A percentile compares a stretch with the other conserved stretches of the same genome.
Conservation (phyloP, 2,888 invertebrate species). For the Zootermopsis nevadensis region DNA sequence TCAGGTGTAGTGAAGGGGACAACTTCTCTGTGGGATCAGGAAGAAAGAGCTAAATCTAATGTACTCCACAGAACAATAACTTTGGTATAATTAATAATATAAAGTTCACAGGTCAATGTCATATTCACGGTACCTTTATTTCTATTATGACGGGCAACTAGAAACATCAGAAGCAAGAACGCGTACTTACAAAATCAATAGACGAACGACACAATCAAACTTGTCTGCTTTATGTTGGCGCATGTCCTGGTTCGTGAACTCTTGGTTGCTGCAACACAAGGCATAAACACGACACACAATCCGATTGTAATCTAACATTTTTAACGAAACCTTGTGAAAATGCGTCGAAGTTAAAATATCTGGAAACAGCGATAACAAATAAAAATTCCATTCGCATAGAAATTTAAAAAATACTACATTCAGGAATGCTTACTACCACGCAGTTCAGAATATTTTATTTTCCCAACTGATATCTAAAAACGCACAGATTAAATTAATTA, state of each 20-base stretch:
- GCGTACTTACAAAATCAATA: slow-evolving; percentile 30
- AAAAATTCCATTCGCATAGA: no score
- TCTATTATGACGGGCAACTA: slow-evolving; percentile 21
- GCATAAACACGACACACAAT: neutral
- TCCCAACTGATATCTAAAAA: no score
- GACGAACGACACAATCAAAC: slow-evolving; percentile 38
- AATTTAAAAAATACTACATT: no score
- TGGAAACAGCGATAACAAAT: no score
- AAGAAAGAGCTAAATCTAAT: no score
- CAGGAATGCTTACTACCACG: no score
- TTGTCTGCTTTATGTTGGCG: slow-evolving; percentile 16
- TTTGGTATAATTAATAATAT: neutral
- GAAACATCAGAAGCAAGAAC: neutral
- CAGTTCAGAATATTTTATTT: no score
- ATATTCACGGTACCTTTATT: slow-evolving; percentile 17
- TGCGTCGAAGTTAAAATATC: no score
- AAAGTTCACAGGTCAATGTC: slow-evolving; percentile 31
- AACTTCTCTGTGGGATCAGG: no score
- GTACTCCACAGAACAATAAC: no score
- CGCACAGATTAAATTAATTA: no score
- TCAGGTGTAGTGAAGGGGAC: no score
- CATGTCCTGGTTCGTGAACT: slow-evolving; percentile 38
- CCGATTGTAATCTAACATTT: neutral
- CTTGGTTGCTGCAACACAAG: neutral
- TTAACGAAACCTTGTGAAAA: neutral